These are phyloP conservation scores for Galbula dea DNA, from an alignment of 2,113 vertebrate genomes.

Conservation along the genomic window DNA sequence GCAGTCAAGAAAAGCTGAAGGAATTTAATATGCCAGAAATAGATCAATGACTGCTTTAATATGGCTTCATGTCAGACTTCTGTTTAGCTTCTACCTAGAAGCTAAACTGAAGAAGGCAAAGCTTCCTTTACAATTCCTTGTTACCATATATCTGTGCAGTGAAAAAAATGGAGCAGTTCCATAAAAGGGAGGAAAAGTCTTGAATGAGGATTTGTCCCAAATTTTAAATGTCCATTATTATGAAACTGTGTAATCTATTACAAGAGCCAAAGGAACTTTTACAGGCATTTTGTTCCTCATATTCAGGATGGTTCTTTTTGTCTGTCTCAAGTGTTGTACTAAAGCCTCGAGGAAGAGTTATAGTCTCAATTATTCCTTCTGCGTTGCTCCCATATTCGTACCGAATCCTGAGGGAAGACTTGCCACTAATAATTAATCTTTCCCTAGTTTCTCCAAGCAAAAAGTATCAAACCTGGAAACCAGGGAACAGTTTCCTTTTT, in stretches of 20 bases:
- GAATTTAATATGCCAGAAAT: background rate
- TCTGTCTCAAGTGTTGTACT: background rate
- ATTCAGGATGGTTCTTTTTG: background rate
- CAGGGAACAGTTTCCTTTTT: background rate
- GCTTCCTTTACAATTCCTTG: background rate
- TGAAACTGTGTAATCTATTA: background rate
- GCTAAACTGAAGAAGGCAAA: background rate
- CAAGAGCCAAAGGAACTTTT: background rate
- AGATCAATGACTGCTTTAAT: background rate
- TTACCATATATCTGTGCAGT: background rate
- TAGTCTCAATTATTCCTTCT: background rate
- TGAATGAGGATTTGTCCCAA: background rate
- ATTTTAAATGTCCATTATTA: background rate
- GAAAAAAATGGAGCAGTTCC: background rate
- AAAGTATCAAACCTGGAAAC: background rate
- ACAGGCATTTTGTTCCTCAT: background rate
- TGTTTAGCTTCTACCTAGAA: background rate
- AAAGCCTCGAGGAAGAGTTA: background rate
- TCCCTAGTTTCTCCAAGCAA: background rate
- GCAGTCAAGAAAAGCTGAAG: background rate
- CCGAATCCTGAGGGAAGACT: background rate
- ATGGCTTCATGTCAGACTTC: background rate
- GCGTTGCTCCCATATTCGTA: background rate
- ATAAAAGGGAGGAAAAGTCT: background rate
- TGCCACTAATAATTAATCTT: constrained; percentile 30